Evolutionary conservation across 2,113 vertebrate genomes (phyloP).

Genomic region (Arvicanthis niloticus): DNA sequence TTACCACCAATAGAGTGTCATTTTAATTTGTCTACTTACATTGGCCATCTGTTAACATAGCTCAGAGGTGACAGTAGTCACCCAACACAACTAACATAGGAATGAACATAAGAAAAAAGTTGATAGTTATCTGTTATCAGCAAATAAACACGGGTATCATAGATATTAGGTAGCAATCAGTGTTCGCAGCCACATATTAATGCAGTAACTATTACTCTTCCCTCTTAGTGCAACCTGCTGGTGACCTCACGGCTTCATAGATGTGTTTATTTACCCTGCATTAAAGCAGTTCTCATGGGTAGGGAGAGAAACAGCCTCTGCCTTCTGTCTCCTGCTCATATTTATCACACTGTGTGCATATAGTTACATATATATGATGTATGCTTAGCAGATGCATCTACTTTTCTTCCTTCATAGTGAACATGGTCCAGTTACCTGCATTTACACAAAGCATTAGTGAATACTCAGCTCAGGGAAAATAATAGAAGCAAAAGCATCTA

Average conservation of each 20-base stretch:
- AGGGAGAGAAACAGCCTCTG: neutral
- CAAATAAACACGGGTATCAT: neutral
- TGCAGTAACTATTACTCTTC: neutral
- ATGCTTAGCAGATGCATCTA: neutral
- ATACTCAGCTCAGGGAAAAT: slow-evolving; percentile 81
- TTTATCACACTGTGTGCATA: neutral
- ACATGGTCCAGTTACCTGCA: slow-evolving; percentile 66
- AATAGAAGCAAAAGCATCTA: slow-evolving; percentile 81
- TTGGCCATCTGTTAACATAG: neutral
- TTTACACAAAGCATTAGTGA: slow-evolving; percentile 68
- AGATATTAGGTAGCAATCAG: neutral
- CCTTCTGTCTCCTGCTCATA: neutral
- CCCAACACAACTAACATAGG: neutral
- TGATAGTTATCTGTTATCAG: neutral
- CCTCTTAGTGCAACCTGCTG: neutral
- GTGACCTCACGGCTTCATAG: neutral
- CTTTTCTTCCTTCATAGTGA: slow-evolving; percentile 30
- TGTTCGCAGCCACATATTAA: neutral
- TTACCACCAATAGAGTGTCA: neutral
- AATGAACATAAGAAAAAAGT: neutral
- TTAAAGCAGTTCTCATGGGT: neutral
- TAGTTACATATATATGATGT: neutral
- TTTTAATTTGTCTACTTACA: slow-evolving; percentile 15
- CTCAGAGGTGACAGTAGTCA: neutral
- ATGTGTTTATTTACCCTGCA: neutral